A percentile compares a stretch with the other conserved stretches of the same genome.
Evolutionary conservation across 2,888 invertebrate genomes (phyloP).

Genomic region (Archips xylosteana): DNA sequence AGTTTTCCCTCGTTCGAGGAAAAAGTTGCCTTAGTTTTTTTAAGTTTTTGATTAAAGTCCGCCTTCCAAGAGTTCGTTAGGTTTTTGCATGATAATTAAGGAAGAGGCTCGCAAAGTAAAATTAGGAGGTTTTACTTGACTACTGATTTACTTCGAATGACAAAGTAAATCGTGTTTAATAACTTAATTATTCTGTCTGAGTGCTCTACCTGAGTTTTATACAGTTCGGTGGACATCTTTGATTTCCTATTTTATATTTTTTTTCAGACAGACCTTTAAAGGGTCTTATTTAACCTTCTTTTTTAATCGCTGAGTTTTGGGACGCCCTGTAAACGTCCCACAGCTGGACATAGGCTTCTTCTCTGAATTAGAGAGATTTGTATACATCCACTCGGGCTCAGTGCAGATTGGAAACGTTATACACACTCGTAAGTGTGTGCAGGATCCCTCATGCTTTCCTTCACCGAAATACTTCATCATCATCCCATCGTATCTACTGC

Average conservation of each 20-base stretch:
- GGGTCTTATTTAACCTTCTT: no score
- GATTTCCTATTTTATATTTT: neutral
- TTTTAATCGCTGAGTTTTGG: no score
- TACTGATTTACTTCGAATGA: slow-evolving; percentile 10
- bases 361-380: no score
- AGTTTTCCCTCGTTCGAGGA: slow-evolving; percentile 15
- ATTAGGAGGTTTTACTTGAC: slow-evolving; percentile 14
- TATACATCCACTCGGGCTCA: no score
- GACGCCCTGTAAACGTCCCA: no score
- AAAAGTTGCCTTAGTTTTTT: slow-evolving; percentile 16
- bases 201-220: neutral
- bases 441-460: no score
- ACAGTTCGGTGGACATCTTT: neutral
- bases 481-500: no score
- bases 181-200: neutral
- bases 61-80: slow-evolving; percentile 17
- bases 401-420: no score
- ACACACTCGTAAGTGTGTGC: no score
- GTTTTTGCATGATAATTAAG: slow-evolving; percentile 28
- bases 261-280: no score
- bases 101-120: slow-evolving; percentile 14
- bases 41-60: slow-evolving; percentile 26
- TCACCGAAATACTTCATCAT: no score
- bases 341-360: no score
- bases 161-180: neutral